Conservation (phyloP, 2,888 invertebrate genomes). For the Tribolium freemani region DNA sequence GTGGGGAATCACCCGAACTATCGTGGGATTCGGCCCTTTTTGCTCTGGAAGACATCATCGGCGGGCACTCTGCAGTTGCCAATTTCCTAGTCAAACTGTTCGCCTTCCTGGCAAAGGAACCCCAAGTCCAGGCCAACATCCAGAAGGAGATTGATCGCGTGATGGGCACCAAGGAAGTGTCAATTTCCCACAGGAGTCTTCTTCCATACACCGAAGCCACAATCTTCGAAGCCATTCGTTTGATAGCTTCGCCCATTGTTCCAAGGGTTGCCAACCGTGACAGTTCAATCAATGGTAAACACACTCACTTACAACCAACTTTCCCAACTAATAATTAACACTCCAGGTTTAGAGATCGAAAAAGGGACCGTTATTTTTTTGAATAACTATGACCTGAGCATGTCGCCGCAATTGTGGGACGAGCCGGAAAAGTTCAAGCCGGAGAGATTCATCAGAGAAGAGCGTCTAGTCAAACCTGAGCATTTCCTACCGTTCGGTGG, state of each 20-base stretch:
- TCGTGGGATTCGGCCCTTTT: slow-evolving; percentile 72
- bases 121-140: slow-evolving; percentile 70
- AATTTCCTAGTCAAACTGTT: slow-evolving; percentile 74
- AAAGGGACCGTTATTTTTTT: slow-evolving; percentile 77
- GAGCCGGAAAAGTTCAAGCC: slow-evolving; percentile 74
- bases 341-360: slow-evolving; percentile 73
- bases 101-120: slow-evolving; percentile 71
- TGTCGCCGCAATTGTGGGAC: slow-evolving; percentile 74
- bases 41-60: slow-evolving; percentile 67
- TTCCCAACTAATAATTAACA: background rate
- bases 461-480: slow-evolving; percentile 73
- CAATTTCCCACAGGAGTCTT: slow-evolving; percentile 66
- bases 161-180: slow-evolving; percentile 59
- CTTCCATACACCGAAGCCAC: slow-evolving; percentile 76
- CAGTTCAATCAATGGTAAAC: slow-evolving; percentile 73
- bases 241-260: slow-evolving; percentile 78
- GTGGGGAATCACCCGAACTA: slow-evolving; percentile 64
- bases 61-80: slow-evolving; percentile 77
- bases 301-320: background rate
- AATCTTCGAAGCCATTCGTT: slow-evolving; percentile 74
- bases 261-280: slow-evolving; percentile 77
- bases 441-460: slow-evolving; percentile 73
- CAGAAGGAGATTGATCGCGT: slow-evolving; percentile 71
- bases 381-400: slow-evolving; percentile 78
- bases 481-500: slow-evolving; percentile 78